A percentile compares a stretch with the other conserved stretches of the same genome.
These are phyloP conservation scores for Amia ocellicauda DNA, from an alignment of 2,113 vertebrate genomes.

Conservation along the genomic window DNA sequence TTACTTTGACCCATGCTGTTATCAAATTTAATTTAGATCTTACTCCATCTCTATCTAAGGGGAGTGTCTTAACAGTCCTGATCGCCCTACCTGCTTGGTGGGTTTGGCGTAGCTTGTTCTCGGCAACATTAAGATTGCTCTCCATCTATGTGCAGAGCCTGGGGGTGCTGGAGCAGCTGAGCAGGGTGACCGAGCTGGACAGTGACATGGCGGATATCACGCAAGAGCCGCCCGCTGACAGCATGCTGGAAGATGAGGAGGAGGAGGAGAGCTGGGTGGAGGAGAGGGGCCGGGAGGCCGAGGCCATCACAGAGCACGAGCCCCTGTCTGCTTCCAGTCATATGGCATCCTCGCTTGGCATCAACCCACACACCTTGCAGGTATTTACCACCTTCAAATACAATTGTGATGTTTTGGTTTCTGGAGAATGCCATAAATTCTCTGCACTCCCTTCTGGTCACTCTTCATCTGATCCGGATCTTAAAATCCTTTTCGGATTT, in stretches of 20 bases:
- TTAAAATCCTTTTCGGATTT: too few species aligned
- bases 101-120: too few species aligned
- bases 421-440: too few species aligned
- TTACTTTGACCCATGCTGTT: too few species aligned
- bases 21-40: too few species aligned
- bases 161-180: conserved; percentile 66
- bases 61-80: too few species aligned
- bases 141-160: conserved; percentile 59
- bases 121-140: neutral
- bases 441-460: too few species aligned
- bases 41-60: too few species aligned
- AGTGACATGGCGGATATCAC: conserved; percentile 97
- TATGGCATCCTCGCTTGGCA: conserved; percentile 77
- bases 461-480: too few species aligned
- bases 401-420: neutral
- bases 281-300: conserved; percentile 27
- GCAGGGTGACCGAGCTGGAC: conserved; percentile 77
- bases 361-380: conserved; percentile 92
- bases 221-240: conserved; percentile 71
- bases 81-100: too few species aligned
- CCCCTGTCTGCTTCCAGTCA: conserved; percentile 72
- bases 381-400: conserved; percentile 47
- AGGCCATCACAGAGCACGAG: conserved; percentile 59
- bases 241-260: conserved; percentile 43
- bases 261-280: conserved; percentile 37